Evolutionary conservation across 2,888 invertebrate species (phyloP), one percentile per base, ranked within the genome.

Genomic region (Stegophylla sp.): DNA sequence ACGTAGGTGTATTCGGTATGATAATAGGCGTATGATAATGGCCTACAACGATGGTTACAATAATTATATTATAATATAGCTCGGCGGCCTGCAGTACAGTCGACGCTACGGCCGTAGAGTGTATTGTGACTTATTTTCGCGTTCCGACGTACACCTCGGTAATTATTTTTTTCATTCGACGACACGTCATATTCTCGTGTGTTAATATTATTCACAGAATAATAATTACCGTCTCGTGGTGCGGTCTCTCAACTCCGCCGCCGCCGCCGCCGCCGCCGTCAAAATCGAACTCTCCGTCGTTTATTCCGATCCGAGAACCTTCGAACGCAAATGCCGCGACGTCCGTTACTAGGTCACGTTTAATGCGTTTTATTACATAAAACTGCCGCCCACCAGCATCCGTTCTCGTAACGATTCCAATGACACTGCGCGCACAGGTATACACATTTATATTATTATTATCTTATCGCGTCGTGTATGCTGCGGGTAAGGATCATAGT

Each of bases 341-440:
- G 45, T 69, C 53, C 67, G 20, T 64, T 77, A 79, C 45, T 79
- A 34, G 79, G 79, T 79, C 79, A 79, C 51, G 63, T 71, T 61
- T 69, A 26, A 34, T 34, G 7, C 34, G 34, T 66, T 28, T 13
- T 61, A 61, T 5, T 64, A 67, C 43, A 77, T 69, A 79, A 79
- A 79, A 79, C 61, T n/a, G 43, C 45, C 79, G 48, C 79, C 79
- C 79, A 79, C 79, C 23, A 51, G 51, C 79, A 79, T 79, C 79
- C 71, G 79, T 79, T 79, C 69, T 13, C 69, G 20, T 23, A 63
- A 79, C 34, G 71, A 71, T 71, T 71, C 61, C 79, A 69, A 79
- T 79, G 71, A 63, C 59, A 79, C 10, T 12, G 34, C 26, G 45
- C 64, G 56, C 34, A 34, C 34, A n/a, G 26, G 23, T 48, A 48